Evolutionary conservation across 2,113 vertebrate species (phyloP).

Genomic region (Spheniscus mendiculus): DNA sequence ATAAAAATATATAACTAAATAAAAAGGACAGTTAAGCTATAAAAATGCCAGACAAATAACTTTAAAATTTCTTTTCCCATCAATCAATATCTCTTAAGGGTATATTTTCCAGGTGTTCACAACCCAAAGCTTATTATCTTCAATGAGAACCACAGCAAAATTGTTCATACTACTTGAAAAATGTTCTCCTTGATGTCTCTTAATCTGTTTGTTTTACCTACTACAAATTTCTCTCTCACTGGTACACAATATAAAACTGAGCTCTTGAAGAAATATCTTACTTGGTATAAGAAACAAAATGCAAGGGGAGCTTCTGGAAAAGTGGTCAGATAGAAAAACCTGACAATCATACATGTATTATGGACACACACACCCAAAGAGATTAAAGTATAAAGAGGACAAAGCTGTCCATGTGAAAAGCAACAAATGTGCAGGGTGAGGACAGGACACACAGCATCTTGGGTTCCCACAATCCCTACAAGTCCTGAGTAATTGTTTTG

Average conservation of each 20-base stretch:
- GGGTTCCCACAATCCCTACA: not conserved
- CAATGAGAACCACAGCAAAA: not conserved
- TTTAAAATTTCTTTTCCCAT: not conserved
- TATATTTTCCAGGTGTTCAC: not conserved
- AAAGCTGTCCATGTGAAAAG: not conserved
- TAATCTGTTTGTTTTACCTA: not conserved
- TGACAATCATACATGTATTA: not conserved
- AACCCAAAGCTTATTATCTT: not conserved
- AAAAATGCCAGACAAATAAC: not conserved
- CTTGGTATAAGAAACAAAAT: not conserved
- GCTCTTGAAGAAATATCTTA: not conserved
- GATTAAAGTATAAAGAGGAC: not conserved
- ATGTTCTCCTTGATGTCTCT: not conserved
- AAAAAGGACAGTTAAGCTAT: not conserved
- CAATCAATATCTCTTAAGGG: not conserved
- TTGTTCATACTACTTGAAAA: not conserved
- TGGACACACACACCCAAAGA: not conserved
- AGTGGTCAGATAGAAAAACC: not conserved
- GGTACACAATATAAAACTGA: not conserved
- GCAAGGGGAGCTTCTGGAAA: not conserved
- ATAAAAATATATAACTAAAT: not conserved
- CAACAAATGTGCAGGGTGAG: not conserved
- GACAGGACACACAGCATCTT: not conserved
- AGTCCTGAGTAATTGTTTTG: not conserved
- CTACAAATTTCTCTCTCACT: not conserved